Evolutionary conservation across 2,797 vertebrate genomes (phyloP).

Genomic region (Paratrypauchen microcephalus): DNA sequence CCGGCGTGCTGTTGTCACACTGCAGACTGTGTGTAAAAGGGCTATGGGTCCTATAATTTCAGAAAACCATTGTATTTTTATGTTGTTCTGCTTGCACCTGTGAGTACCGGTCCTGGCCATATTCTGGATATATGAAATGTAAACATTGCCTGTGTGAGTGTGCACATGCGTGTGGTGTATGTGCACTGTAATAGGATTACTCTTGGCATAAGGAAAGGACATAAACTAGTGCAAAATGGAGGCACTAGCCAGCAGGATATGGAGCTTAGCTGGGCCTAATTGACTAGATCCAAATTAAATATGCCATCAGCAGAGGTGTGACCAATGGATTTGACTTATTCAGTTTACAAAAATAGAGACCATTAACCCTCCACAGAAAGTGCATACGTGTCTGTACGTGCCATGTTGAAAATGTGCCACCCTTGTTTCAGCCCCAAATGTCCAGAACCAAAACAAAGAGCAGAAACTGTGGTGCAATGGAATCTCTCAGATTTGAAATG

Average conservation of each 20-base stretch:
- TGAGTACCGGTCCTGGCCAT: conserved; percentile 6
- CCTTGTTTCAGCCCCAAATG: conserved; percentile 51
- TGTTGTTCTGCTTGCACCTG: conserved; percentile 16
- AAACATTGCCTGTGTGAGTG: conserved; percentile 22
- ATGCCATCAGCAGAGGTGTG: conserved; percentile 99
- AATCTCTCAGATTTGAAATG: conserved; percentile 48
- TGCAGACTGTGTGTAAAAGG: conserved; percentile 55
- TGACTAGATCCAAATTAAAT: conserved; percentile 99
- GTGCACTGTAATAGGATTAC: conserved; percentile 97
- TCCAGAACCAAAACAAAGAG: conserved; percentile 47
- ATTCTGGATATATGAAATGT: conserved; percentile 39
- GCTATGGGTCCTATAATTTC: conserved; percentile 62
- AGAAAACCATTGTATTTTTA: conserved; percentile 53
- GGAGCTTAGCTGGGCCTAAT: conserved; percentile 99
- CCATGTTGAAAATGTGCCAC: conserved; percentile 41
- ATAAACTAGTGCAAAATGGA: conserved; percentile 96
- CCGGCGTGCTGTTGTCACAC: conserved; percentile 62
- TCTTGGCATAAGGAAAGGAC: conserved; percentile 90
- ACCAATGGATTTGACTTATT: conserved; percentile 99
- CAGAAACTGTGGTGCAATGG: conserved; percentile 33
- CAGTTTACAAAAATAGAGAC: conserved; percentile 99
- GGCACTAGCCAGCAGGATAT: conserved; percentile 96
- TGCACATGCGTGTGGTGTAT: conserved; percentile 58
- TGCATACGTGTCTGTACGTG: conserved; percentile 48
- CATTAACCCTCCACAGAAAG: conserved; percentile 94